Evolutionary conservation across 2,888 invertebrate genomes (phyloP), one percentile per base, ranked within the genome.

Genomic region (Petrophora chlorosata): DNA sequence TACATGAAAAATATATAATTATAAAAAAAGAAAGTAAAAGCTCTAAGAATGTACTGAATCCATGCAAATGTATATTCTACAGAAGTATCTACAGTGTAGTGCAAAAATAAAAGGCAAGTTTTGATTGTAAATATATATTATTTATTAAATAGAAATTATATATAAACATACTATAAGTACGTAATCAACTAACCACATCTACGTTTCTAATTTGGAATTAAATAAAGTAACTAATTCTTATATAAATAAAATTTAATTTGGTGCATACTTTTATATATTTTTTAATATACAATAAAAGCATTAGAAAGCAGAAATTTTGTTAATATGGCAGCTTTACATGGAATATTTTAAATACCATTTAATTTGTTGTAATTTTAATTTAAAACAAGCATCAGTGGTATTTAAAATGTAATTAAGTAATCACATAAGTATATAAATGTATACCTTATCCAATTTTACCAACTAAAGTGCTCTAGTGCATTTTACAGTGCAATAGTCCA

Each of bases 261-360:
- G 32, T 30, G 12, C 41, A 44, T 28, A 8, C 1, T 16, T 44
- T 40, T 30, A 23, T 34, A 43, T 3, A 8, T 10, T 53, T 4
- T 42, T 40, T 30, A 26, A 35, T 7, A 61, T 69, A 53, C 39
- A 63, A 74, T 56, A 53, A 52, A 57, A 82, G 85, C 83, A 75
- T 84, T 82, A 79, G 61, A 53, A 83, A 85, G 83, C 83, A 71
- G 66, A 67, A 57, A 10, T 63, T 59, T 55, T 63, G 73, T 81
- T 79, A 80, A 69, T 72, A 63, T 68, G 44, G 73, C 74, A 61
- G 70, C 67, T 56, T 54, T 34, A 59, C 43, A 60, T 54, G 56
- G 29, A 56, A 53, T 59, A 65, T 61, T 72, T 61, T 65, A 67
- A 50, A 53, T 59, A 51, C 29, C 59, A 53, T 38, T 19, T 12